A percentile compares a stretch with the other conserved stretches of the same genome.
Conservation (phyloP, 2,797 vertebrate genomes). For the Microctenopoma stevenorrisi region DNA sequence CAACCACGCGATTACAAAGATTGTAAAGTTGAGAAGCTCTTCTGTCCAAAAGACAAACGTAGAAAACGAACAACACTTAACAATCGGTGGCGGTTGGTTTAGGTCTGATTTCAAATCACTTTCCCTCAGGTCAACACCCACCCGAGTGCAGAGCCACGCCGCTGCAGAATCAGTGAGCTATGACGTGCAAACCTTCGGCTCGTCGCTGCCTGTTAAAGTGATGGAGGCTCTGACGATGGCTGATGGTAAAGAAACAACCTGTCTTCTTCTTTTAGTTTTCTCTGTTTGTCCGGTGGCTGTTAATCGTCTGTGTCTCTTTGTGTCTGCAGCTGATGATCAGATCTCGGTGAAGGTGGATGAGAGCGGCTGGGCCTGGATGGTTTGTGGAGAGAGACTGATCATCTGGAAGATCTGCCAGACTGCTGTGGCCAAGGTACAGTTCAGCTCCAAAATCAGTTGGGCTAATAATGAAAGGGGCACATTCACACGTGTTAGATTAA, state of each 20-base stretch:
- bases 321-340: slow-evolving; percentile 84
- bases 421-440: slow-evolving; percentile 89
- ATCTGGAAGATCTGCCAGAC: slow-evolving; percentile 95
- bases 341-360: slow-evolving; percentile 90
- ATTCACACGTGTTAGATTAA: too few species aligned
- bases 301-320: slow-evolving; percentile 3
- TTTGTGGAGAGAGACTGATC: slow-evolving; percentile 90
- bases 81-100: too few species aligned
- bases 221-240: slow-evolving; percentile 93
- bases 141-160: slow-evolving; percentile 85
- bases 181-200: slow-evolving; percentile 92
- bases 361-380: slow-evolving; percentile 95
- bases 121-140: slow-evolving; percentile 86
- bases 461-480: too few species aligned
- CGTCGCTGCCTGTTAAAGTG: slow-evolving; percentile 93
- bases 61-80: too few species aligned
- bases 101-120: neutral
- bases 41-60: too few species aligned
- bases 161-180: slow-evolving; percentile 87
- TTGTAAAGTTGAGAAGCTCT: too few species aligned
- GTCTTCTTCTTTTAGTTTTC: neutral
- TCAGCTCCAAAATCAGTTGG: neutral
- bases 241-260: slow-evolving; percentile 77
- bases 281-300: too few species aligned
- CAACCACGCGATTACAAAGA: too few species aligned